Evolutionary conservation across 2,888 invertebrate species (phyloP).

Genomic region (Pyrgus malvae): DNA sequence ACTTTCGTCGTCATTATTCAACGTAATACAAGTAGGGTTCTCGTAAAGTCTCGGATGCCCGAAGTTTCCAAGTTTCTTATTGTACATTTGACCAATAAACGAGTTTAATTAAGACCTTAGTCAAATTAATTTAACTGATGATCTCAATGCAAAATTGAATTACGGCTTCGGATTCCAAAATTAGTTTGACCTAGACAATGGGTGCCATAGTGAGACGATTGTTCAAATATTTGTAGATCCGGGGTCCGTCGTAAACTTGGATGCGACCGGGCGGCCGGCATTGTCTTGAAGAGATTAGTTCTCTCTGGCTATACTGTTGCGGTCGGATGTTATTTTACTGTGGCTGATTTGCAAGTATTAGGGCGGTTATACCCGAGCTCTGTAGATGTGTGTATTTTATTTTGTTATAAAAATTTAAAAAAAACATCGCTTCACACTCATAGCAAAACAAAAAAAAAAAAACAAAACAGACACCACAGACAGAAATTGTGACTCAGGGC

Average conservation of each 20-base stretch:
- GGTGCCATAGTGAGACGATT: conserved; percentile 53
- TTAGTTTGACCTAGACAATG: conserved; percentile 78
- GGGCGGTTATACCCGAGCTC: conserved; percentile 5
- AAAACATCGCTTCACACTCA: too few relatives aligned
- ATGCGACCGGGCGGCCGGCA: conserved; percentile 70
- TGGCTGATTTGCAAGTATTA: conserved; percentile 26
- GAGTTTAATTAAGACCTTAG: conserved; percentile 54
- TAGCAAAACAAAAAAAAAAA: too few relatives aligned
- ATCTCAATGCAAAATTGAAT: conserved; percentile 70
- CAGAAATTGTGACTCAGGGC: too few relatives aligned
- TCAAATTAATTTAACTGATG: conserved; percentile 57
- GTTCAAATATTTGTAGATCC: conserved; percentile 76
- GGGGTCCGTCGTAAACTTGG: conserved; percentile 69
- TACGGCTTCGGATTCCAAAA: conserved; percentile 63
- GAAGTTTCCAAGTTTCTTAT: conserved; percentile 30
- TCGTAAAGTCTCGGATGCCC: conserved; percentile 5
- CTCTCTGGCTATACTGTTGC: conserved; percentile 59
- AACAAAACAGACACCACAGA: too few relatives aligned
- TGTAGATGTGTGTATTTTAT: not conserved
- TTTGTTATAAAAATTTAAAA: too few relatives aligned
- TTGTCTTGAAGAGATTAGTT: conserved; percentile 78
- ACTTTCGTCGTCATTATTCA: not conserved
- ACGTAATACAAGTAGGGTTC: conserved; percentile 3
- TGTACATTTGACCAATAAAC: conserved; percentile 42
- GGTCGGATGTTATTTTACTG: conserved; percentile 43